Conservation (phyloP, 2,797 vertebrate genomes). For the Oreochromis grahami region DNA sequence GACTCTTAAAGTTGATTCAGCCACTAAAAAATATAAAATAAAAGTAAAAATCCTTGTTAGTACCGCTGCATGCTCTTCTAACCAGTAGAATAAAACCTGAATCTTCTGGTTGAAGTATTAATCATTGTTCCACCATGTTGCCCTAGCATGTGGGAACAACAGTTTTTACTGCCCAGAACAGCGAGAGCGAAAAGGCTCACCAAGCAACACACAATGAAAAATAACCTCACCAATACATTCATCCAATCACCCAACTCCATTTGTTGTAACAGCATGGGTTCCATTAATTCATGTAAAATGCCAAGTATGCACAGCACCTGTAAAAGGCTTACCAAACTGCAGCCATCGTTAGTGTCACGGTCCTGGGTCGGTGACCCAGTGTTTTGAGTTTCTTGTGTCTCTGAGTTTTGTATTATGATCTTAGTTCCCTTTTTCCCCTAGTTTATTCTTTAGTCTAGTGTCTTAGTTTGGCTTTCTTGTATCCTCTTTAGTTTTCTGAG, state of each 20-base stretch:
- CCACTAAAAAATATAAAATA: not conserved
- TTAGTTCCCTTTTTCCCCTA: too few relatives aligned
- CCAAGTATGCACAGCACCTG: not conserved
- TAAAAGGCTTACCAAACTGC: not conserved
- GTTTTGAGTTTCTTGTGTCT: too few relatives aligned
- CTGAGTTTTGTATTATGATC: too few relatives aligned
- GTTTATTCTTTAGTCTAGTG: too few relatives aligned
- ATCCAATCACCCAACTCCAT: not conserved
- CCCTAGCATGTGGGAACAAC: not conserved
- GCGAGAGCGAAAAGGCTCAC: not conserved
- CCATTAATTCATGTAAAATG: not conserved
- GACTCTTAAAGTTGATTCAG: not conserved
- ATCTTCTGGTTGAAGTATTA: not conserved
- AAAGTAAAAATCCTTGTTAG: not conserved
- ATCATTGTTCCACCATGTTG: not conserved
- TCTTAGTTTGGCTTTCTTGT: too few relatives aligned
- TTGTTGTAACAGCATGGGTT: not conserved
- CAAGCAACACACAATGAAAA: not conserved
- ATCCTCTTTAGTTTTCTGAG: too few relatives aligned
- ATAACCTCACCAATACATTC: not conserved
- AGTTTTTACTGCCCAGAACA: not conserved
- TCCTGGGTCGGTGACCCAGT: too few relatives aligned
- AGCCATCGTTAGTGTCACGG: not conserved
- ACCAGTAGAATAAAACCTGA: not conserved
- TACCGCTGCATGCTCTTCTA: not conserved